These are phyloP conservation scores for Rapana venosa DNA, from an alignment of 2,888 invertebrate genomes.

Conservation along the genomic window DNA sequence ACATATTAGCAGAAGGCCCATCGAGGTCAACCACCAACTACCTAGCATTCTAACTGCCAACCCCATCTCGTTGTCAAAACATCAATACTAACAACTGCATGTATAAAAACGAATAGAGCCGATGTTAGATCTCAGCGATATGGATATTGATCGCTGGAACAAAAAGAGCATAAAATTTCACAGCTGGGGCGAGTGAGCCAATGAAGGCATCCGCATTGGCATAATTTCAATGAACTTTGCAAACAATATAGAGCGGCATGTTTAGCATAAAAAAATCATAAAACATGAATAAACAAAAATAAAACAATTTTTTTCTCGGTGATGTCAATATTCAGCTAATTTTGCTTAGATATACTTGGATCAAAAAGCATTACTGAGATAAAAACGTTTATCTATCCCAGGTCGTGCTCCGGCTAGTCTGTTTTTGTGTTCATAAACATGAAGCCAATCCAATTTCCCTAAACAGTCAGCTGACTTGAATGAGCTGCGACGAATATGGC, in stretches of 20 bases:
- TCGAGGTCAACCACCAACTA: neutral
- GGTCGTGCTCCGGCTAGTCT: conserved; percentile 27
- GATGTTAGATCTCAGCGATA: neutral
- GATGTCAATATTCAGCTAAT: no score
- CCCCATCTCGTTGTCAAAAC: neutral
- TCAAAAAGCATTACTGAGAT: neutral
- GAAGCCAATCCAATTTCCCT: conserved; percentile 40
- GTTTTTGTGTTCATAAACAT: conserved; percentile 11
- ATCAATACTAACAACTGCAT: neutral
- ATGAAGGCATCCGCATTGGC: conserved; percentile 23
- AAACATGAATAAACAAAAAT: neutral
- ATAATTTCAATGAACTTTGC: conserved; percentile 39
- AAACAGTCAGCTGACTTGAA: conserved; percentile 50
- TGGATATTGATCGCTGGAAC: neutral
- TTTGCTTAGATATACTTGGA: neutral
- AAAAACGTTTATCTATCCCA: neutral
- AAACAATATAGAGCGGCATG: conserved; percentile 28
- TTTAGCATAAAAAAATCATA: neutral
- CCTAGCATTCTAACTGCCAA: neutral
- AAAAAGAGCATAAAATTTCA: conserved; percentile 6
- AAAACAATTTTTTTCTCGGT: neutral
- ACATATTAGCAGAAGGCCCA: conserved; percentile 11
- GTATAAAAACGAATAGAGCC: neutral
- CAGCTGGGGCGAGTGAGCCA: conserved; percentile 1
- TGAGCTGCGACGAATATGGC: conserved; percentile 66